These are phyloP conservation scores for Pangasius larnaudii DNA, from an alignment of 2,797 vertebrate genomes.

Conservation along the genomic window DNA sequence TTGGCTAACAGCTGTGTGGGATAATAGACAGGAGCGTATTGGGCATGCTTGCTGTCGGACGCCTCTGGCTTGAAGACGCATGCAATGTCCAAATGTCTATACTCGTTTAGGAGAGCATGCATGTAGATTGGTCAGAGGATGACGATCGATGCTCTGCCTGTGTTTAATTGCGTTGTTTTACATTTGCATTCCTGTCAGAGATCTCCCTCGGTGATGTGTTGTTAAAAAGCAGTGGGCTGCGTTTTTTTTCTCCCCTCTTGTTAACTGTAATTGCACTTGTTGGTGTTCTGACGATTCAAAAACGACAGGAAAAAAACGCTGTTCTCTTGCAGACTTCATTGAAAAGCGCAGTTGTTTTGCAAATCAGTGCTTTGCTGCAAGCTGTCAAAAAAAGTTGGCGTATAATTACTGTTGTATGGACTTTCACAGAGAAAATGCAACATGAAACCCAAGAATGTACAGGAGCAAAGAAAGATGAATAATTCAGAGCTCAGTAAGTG, in stretches of 20 bases:
- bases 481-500: constrained; percentile 93
- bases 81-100: constrained; percentile 30
- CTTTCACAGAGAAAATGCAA: constrained; percentile 79
- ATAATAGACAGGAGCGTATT: constrained; percentile 29
- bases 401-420: constrained; percentile 77
- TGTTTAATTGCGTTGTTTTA: constrained; percentile 82
- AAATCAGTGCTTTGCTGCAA: constrained; percentile 81
- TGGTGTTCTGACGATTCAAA: constrained; percentile 65
- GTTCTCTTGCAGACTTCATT: constrained; percentile 8
- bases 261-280: constrained; percentile 80
- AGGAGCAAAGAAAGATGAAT: constrained; percentile 86
- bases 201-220: constrained; percentile 75
- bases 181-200: constrained; percentile 72
- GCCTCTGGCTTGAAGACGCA: not conserved
- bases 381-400: constrained; percentile 74
- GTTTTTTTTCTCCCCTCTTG: constrained; percentile 65
- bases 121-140: constrained; percentile 41
- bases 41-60: not conserved
- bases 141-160: constrained; percentile 51
- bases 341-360: constrained; percentile 80
- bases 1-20: constrained; percentile 10
- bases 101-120: constrained; percentile 26
- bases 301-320: constrained; percentile 8
- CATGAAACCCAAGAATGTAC: constrained; percentile 84
- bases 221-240: constrained; percentile 69